Conservation (phyloP, 2,113 vertebrate species). For the Salvelinus fontinalis region DNA sequence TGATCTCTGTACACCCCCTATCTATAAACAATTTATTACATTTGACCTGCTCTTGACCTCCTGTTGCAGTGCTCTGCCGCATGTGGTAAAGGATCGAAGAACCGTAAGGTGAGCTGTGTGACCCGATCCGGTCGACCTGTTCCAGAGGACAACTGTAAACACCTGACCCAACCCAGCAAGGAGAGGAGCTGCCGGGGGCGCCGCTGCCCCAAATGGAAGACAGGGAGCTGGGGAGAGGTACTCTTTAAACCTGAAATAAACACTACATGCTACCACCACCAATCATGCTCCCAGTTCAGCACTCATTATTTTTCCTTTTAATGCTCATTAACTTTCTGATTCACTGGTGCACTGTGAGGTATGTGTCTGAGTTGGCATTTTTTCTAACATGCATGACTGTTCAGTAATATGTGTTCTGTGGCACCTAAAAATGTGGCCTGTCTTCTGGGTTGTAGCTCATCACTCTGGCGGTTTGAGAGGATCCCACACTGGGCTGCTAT, state of each 20-base stretch:
- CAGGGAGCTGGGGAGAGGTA: constrained; percentile 92
- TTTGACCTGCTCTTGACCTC: constrained; percentile 15
- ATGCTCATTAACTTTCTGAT: not conserved
- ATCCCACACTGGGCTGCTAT: constrained; percentile 4
- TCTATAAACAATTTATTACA: too few relatives aligned
- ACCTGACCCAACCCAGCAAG: constrained; percentile 79
- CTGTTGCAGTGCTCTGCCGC: constrained; percentile 89
- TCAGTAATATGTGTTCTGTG: constrained; percentile 41
- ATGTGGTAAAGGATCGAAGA: constrained; percentile 90
- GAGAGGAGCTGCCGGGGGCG: constrained; percentile 89
- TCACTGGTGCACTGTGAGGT: constrained; percentile 5
- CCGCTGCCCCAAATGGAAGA: constrained; percentile 92
- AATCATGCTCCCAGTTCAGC: constrained; percentile 34
- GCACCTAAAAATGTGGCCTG: constrained; percentile 32
- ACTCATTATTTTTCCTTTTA: not conserved
- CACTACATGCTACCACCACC: constrained; percentile 24
- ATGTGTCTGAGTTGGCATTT: too few relatives aligned
- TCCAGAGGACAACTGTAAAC: constrained; percentile 85
- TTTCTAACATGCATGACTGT: not conserved
- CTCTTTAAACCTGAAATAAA: constrained; percentile 25
- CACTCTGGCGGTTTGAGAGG: constrained; percentile 15
- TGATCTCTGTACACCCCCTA: not conserved
- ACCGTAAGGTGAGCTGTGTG: constrained; percentile 88
- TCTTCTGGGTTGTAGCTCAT: constrained; percentile 1
- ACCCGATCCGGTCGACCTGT: constrained; percentile 82